Evolutionary conservation across 2,888 invertebrate genomes (phyloP), one percentile per base, ranked within the genome.

Genomic region (Glaucopsyche alexis): DNA sequence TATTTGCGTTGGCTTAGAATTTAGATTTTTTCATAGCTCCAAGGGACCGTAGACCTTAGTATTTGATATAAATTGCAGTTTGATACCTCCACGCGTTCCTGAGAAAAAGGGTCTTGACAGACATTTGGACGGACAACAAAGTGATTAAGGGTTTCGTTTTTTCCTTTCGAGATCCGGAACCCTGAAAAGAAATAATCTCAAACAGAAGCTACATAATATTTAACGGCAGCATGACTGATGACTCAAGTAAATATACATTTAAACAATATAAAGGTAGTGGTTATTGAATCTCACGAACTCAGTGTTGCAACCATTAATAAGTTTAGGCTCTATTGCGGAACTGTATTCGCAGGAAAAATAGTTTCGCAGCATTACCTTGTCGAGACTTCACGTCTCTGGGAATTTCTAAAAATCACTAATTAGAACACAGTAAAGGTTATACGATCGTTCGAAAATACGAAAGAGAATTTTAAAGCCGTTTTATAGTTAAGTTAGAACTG

Each of bases 321-420:
- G 60, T 60, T 60, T 60, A 29, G 60, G 47, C 8, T 47, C 6
- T 29, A 49, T 69, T 69, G 69, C 69, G 69, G 69, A 47, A 69
- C 47, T 11, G 11, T 49, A 69, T 69, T 69, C 69, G 47, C 69
- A 69, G 47, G 69, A 69, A 69, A 69, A 69, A 69, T 47, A 29
- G 47, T 69, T 69, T 47, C 69, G 29, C 69, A 14, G 69, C 29
- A 29, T 47, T 47, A 47, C 69, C 69, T 69, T 49, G 69, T 47
- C 47, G 45, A 47, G 47, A 69, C 69, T 45, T 11, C 60, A 60
- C 60, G 60, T 60, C 13, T 9, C 60, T 60, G 60, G 29, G 60
- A 29, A 60, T 60, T 60, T 60, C 60, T 29, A 60, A 60, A 60
- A 38, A 11, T 19, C 29, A 60, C 60, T 38, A 60, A 60, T 60